Conservation (phyloP, 2,113 vertebrate species). For the Corydoras sp. region DNA sequence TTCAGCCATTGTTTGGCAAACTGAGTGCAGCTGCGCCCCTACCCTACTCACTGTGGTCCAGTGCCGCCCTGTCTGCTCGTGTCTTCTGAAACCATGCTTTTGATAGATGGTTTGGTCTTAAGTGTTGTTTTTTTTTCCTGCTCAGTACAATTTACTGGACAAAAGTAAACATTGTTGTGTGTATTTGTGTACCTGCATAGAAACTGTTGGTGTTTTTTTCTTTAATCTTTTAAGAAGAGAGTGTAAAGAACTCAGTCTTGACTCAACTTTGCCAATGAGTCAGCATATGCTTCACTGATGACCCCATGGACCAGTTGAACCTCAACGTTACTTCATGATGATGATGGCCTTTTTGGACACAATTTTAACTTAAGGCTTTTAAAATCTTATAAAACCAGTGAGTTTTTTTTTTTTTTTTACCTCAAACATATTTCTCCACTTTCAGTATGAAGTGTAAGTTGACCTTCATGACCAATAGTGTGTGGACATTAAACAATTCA, state of each 20-base stretch:
- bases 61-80: constrained; percentile 58
- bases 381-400: neutral
- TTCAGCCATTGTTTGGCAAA: constrained; percentile 72
- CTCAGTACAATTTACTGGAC: constrained; percentile 58
- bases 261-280: constrained; percentile 45
- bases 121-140: constrained; percentile 53
- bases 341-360: no score
- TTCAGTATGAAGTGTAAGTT: neutral
- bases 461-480: no score
- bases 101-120: constrained; percentile 62
- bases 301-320: constrained; percentile 20
- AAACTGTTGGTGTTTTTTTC: constrained; percentile 59
- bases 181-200: constrained; percentile 64
- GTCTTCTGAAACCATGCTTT: constrained; percentile 61
- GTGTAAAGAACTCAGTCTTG: constrained; percentile 41
- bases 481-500: no score
- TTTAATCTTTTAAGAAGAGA: constrained; percentile 40
- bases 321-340: constrained; percentile 3
- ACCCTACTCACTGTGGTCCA: constrained; percentile 54
- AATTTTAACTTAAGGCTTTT: neutral
- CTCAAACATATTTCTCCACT: neutral
- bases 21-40: constrained; percentile 63
- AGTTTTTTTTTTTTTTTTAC: neutral
- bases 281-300: constrained; percentile 22
- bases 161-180: constrained; percentile 50